Evolutionary conservation across 2,113 vertebrate species (phyloP).

Genomic region (Phyllopteryx taeniolatus): DNA sequence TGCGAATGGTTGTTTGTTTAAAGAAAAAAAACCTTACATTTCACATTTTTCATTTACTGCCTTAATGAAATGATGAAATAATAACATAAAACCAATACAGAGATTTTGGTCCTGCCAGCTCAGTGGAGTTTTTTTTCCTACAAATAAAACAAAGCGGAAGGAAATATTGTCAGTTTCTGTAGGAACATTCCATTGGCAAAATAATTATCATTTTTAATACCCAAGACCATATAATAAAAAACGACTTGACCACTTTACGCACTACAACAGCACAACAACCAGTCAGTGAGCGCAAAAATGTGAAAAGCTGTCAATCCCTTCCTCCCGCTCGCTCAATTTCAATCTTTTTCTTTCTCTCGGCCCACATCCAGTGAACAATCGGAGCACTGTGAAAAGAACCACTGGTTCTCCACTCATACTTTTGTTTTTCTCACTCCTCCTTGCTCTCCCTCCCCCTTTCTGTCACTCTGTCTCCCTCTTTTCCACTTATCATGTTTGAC

Average conservation of each 20-base stretch:
- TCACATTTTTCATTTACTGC: neutral
- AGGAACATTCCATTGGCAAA: neutral
- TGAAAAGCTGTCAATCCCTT: slow-evolving; percentile 48
- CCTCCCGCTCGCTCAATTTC: slow-evolving; percentile 38
- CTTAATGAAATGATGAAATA: neutral
- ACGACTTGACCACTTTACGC: slow-evolving; percentile 34
- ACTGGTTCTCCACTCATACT: slow-evolving; percentile 34
- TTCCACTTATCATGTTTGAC: slow-evolving; percentile 43
- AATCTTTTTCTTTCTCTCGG: slow-evolving; percentile 42
- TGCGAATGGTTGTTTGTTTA: too few species aligned
- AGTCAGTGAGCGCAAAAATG: slow-evolving; percentile 57
- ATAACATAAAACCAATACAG: neutral
- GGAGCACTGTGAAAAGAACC: slow-evolving; percentile 49
- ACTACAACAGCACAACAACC: slow-evolving; percentile 59
- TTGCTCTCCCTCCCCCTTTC: slow-evolving; percentile 6
- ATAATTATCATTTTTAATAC: neutral
- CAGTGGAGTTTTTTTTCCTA: neutral
- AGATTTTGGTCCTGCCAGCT: neutral
- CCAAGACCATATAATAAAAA: slow-evolving; percentile 3
- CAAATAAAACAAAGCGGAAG: neutral
- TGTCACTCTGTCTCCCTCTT: slow-evolving; percentile 4
- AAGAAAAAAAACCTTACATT: neutral
- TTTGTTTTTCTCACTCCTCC: slow-evolving; percentile 16
- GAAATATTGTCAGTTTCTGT: neutral
- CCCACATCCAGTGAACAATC: slow-evolving; percentile 53